Evolutionary conservation across 1,140 invertebrate genomes (phyloP).

Genomic region (Bombus affinis): DNA sequence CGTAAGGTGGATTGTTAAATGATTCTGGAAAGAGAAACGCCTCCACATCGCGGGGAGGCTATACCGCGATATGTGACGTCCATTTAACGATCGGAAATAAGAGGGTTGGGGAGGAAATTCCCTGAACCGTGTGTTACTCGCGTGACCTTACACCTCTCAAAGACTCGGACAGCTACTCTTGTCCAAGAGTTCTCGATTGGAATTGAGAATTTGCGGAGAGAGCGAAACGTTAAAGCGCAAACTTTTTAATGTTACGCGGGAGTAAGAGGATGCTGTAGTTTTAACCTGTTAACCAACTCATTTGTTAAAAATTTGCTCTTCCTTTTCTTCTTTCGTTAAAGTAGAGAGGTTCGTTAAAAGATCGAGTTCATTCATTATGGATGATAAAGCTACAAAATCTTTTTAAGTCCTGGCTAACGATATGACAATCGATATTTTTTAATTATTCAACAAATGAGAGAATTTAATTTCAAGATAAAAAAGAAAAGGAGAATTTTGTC

Average conservation of each 20-base stretch:
- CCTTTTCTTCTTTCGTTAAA: no score
- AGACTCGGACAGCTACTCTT: not conserved
- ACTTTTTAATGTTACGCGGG: not conserved
- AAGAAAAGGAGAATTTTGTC: not conserved
- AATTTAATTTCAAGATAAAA: not conserved
- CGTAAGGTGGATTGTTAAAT: not conserved
- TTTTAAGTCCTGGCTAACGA: no score
- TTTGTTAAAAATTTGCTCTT: not conserved
- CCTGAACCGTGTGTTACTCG: not conserved
- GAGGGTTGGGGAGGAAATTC: conserved; percentile 20
- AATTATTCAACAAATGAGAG: no score
- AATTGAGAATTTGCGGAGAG: not conserved
- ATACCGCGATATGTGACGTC: conserved; percentile 24
- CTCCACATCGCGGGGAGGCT: not conserved
- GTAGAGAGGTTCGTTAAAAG: no score
- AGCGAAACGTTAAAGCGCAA: not conserved
- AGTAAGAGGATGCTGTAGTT: not conserved
- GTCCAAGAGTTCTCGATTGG: not conserved
- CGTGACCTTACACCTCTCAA: conserved; percentile 5
- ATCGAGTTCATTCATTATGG: no score
- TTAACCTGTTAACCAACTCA: not conserved
- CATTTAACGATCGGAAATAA: conserved; percentile 51
- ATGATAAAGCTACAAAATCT: no score
- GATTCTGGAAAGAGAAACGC: conserved; percentile 8
- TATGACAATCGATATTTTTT: no score